Evolutionary conservation across 2,797 vertebrate genomes (phyloP).

Genomic region (Artibeus lituratus): DNA sequence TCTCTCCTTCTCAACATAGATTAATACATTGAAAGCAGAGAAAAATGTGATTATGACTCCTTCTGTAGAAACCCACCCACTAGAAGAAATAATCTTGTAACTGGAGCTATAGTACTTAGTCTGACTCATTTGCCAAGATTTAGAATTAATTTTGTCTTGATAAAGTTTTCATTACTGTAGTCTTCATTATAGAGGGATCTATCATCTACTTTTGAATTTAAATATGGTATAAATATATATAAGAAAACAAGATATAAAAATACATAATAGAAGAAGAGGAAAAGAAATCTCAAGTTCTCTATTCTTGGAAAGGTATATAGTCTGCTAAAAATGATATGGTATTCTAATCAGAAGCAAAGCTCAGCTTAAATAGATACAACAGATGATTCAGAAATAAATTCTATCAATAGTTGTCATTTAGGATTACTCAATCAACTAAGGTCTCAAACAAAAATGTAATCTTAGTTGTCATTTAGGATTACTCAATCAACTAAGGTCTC

Average conservation of each 20-base stretch:
- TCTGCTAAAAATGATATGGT: neutral
- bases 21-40: neutral
- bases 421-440: neutral
- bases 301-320: neutral
- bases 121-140: neutral
- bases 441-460: neutral
- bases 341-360: neutral
- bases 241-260: neutral
- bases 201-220: neutral
- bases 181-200: neutral
- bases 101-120: neutral
- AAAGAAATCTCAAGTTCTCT: neutral
- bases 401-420: neutral
- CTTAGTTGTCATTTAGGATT: neutral
- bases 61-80: neutral
- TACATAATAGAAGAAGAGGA: neutral
- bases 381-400: conserved; percentile 3
- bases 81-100: neutral
- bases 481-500: neutral
- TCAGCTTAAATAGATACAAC: neutral
- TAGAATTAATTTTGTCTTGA: neutral
- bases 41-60: neutral
- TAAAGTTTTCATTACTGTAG: neutral
- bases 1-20: neutral
- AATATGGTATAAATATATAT: neutral